Base-by-base conservation (phyloP, 2,797 vertebrate species). In the Sebastes cheni region DNA sequence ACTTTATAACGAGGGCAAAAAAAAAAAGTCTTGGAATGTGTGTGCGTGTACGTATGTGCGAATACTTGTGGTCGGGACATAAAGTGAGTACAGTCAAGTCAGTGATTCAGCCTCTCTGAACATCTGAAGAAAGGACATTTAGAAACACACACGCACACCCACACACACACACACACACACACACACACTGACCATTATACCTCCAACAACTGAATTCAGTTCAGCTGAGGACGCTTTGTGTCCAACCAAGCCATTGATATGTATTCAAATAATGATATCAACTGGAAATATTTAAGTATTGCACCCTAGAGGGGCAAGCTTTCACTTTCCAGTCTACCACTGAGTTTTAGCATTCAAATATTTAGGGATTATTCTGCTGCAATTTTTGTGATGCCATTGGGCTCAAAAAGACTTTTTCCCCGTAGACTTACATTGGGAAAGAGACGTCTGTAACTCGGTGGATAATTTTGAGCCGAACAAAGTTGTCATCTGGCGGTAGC, bases 201-300 rank as follows among this genome's bases (percentile, higher is more conserved):
- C 32, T 59, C 50, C n/a, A 77, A 56, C 77, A 58, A 72, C 58
- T 69, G 10, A 72, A 58, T 36, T 16, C 72, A 68, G 77, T 84
- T 90, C 78, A 84, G 52, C 23, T 65, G 67, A 86, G 83, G 80
- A 80, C 60, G 8, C 70, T 68, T 67, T 85, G 66, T 75, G 67
- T 83, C n/a, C 50, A 23, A 32, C 23, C 6, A 23, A 32, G 30
- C 9, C 27, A 50, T 18, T 75, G 25, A 67, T 75, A 77, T 77
- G 78, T 32, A 80, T 75, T 75, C 39, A 36, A 65, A 76, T 77
- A 70, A 72, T 72, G 22, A 80, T 23, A 75, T 80, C 65, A 77
- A 70, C 8, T 60, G 52, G 71, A 79, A 72, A 50, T 32, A 67
- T 50, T 2, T 7, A 46, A 1, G 22, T 66, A 73, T 67, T 67